Base-by-base conservation (phyloP, 2,113 vertebrate genomes). In the Chaenogobius annularis region DNA sequence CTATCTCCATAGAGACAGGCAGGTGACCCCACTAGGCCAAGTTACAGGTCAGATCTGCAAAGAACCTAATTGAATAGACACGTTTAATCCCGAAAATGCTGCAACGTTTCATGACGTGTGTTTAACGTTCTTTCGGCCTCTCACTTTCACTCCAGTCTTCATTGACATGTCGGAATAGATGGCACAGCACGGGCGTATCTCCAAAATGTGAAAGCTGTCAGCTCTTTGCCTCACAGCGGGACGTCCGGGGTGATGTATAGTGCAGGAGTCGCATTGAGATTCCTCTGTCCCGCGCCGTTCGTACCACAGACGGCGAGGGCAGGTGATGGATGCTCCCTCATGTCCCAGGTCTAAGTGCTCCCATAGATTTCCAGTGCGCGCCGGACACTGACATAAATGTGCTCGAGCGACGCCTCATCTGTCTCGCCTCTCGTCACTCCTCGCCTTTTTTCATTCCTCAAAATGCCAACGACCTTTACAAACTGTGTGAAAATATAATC, bases 271-370 rank as follows among this genome's bases (percentile, higher is more conserved):
- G 61, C 90, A 91, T 89, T 89, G 86, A 91, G 87, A 92, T 89
- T 89, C 87, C 74, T 77, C 81, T 70, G 74, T 73, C 35, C 63
- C 23, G 59, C 61, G 44, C 72, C 48, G 44, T 23, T 46, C 52
- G 82, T 73, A 83, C 84, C 78, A 70, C 74, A 64, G 83, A 77
- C 75, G 63, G 85, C 75, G 77, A 64, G 69, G 67, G 81, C 76
- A 81, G 74, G 86, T 88, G 80, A 94, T 92, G 92, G 93, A 90
- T 94, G 92, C 85, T 83, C 83, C 83, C 74, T 74, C 75, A 73
- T 71, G 87, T 87, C 82, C 69, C 85, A 80, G 83, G 83, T 80
- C 68, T 73, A 83, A 85, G 83, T 82, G 86, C 84, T 84, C 84
- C 74, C 87, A 86, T 91, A 89, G 85, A 92, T 92, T 90, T 85